phyloP scores from a whole-genome alignment of 2,888 invertebrate species.

The Pogonocherus hispidulus region DNA sequence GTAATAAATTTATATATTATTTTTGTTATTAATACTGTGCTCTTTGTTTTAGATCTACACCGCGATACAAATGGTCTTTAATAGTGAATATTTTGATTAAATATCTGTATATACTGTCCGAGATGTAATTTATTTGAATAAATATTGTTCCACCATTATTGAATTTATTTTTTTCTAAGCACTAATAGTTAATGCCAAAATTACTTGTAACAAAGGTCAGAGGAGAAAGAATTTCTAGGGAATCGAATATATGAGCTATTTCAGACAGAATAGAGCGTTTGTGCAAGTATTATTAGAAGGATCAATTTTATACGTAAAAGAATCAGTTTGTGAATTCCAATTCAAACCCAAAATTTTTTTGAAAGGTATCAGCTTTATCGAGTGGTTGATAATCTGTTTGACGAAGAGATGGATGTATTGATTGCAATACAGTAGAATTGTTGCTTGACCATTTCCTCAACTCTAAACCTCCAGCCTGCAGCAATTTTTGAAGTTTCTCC shows the following conservation, averaged over 20 bases:
- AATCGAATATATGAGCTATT: slow-evolving; percentile 23
- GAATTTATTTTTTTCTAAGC: too few relatives aligned
- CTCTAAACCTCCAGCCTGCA: neutral
- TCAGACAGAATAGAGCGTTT: slow-evolving; percentile 8
- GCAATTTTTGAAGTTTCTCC: neutral
- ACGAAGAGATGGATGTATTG: neutral
- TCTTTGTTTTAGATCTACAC: too few relatives aligned
- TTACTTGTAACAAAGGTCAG: too few relatives aligned
- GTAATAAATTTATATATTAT: too few relatives aligned
- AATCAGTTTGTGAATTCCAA: slow-evolving; percentile 13
- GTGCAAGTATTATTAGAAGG: too few relatives aligned
- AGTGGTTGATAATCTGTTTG: slow-evolving; percentile 36
- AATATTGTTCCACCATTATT: too few relatives aligned
- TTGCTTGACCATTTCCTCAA: neutral
- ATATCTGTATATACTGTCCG: too few relatives aligned
- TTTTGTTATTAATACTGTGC: too few relatives aligned
- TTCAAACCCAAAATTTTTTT: slow-evolving; percentile 4
- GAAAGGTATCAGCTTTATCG: neutral
- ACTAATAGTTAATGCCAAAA: too few relatives aligned
- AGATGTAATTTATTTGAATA: too few relatives aligned
- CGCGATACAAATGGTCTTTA: too few relatives aligned
- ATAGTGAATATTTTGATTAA: too few relatives aligned
- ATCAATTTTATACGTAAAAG: slow-evolving; percentile 1
- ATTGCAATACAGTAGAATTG: neutral
- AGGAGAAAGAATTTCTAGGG: slow-evolving; percentile 14